phyloP scores from a whole-genome alignment of 2,113 vertebrate genomes.

The Colossoma macropomum region DNA sequence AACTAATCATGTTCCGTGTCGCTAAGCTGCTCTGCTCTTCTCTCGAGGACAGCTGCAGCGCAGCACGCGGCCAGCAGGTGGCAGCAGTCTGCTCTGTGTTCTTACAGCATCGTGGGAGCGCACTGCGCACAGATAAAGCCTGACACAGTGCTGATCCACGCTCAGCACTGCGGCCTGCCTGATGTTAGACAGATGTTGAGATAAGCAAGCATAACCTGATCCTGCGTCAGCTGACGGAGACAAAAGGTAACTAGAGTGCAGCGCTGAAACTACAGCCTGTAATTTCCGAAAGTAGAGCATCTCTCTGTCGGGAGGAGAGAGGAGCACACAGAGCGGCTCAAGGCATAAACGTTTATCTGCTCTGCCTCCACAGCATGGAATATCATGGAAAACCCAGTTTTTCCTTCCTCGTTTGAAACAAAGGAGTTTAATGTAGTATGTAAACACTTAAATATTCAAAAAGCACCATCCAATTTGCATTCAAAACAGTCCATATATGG shows the following conservation, averaged over 20 bases:
- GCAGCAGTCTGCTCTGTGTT: background rate
- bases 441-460: too few relatives aligned
- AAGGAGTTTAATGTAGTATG: too few relatives aligned
- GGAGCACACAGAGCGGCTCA: too few relatives aligned
- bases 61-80: background rate
- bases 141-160: background rate
- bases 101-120: background rate
- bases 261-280: background rate
- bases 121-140: background rate
- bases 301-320: background rate
- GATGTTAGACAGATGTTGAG: background rate
- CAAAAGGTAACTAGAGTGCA: background rate
- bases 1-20: constrained; percentile 5
- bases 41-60: background rate
- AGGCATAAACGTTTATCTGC: too few relatives aligned
- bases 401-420: too few relatives aligned
- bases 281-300: background rate
- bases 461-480: too few relatives aligned
- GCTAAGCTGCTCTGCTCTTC: background rate
- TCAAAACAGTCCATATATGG: too few relatives aligned
- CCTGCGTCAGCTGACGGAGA: background rate
- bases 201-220: background rate
- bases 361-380: too few relatives aligned
- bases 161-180: background rate
- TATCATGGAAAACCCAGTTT: too few relatives aligned